Evolutionary conservation across 2,113 vertebrate genomes (phyloP).

Genomic region (Hyla sarda): DNA sequence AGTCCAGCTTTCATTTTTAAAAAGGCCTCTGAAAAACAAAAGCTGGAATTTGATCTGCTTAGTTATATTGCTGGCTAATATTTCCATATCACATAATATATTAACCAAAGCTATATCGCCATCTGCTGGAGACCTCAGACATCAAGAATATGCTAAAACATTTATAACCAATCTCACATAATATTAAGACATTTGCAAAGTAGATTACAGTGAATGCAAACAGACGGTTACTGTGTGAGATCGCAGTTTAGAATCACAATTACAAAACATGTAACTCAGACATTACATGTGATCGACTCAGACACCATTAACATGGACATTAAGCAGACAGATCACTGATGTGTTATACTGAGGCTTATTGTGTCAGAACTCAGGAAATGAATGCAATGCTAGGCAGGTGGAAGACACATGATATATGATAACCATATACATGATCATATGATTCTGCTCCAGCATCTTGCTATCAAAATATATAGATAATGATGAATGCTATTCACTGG

Average conservation of each 20-base stretch:
- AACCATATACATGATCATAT: constrained; percentile 34
- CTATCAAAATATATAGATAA: constrained; percentile 17
- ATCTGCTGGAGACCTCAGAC: background rate
- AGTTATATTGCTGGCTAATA: background rate
- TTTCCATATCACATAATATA: background rate
- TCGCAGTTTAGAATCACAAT: constrained; percentile 40
- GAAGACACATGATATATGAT: constrained; percentile 59
- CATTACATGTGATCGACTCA: constrained; percentile 54
- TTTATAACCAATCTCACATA: no score
- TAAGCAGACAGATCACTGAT: constrained; percentile 50
- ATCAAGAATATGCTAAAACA: background rate
- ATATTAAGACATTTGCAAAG: background rate
- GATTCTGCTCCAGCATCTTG: constrained; percentile 57
- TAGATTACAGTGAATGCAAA: constrained; percentile 21
- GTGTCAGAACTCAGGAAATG: constrained; percentile 17
- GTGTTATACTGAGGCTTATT: constrained; percentile 53
- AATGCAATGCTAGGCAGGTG: constrained; percentile 30
- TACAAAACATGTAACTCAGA: constrained; percentile 61
- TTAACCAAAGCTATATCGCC: background rate
- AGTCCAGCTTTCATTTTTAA: no score
- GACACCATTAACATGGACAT: constrained; percentile 57
- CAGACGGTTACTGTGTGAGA: background rate
- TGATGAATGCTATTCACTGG: constrained; percentile 29
- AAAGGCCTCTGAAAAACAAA: no score
- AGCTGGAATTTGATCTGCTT: no score